These are phyloP conservation scores for Spatula clypeata DNA, from an alignment of 2,797 vertebrate species.

Conservation along the genomic window DNA sequence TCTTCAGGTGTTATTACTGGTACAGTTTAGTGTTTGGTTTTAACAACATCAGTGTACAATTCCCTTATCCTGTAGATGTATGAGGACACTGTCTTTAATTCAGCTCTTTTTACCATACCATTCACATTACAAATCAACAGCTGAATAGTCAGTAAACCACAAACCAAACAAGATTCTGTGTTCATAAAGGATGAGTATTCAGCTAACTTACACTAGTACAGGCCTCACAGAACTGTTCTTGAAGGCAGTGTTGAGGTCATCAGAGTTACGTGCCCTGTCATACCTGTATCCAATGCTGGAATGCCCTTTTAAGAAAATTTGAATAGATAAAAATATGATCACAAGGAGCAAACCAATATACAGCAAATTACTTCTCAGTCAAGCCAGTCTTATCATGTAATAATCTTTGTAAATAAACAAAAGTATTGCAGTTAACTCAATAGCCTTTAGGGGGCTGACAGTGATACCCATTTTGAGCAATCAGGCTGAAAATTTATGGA, in stretches of 20 bases:
- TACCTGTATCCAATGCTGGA: not conserved
- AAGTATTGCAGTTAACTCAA: not conserved
- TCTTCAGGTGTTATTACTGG: not conserved
- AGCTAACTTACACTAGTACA: not conserved
- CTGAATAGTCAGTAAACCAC: not conserved
- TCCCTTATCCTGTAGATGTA: not conserved
- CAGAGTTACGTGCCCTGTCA: not conserved
- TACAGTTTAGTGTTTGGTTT: not conserved
- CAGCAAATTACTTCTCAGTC: not conserved
- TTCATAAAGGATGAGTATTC: conserved; percentile 31
- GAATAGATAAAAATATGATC: not conserved
- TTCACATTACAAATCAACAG: conserved; percentile 7
- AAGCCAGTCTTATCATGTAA: not conserved
- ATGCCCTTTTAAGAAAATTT: not conserved
- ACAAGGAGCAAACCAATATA: conserved; percentile 9
- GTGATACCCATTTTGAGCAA: not conserved
- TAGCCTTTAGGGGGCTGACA: not conserved
- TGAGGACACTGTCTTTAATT: not conserved
- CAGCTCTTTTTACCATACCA: not conserved
- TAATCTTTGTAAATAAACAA: conserved; percentile 53
- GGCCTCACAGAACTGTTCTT: not conserved
- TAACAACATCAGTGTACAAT: not conserved
- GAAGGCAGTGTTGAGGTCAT: not conserved
- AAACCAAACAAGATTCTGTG: not conserved
- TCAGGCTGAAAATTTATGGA: not conserved